Evolutionary conservation across 2,888 invertebrate species (phyloP).

Genomic region (Mimumesa dahlbomi): DNA sequence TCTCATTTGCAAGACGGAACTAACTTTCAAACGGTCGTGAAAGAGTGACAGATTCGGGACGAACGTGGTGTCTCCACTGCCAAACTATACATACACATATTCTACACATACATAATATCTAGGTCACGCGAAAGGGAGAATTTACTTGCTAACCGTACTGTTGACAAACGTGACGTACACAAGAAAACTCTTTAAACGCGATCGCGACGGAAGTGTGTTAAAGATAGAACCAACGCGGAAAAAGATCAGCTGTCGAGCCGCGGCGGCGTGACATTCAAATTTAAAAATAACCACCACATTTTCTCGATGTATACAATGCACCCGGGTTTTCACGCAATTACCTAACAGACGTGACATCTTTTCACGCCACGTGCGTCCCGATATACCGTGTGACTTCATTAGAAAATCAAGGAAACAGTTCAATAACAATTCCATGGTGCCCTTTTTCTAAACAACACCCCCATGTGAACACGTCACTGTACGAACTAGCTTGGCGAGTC

Average conservation of each 20-base stretch:
- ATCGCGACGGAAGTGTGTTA: constrained; percentile 41
- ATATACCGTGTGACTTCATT: too few relatives aligned
- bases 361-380: too few relatives aligned
- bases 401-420: too few relatives aligned
- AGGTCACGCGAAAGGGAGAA: not conserved
- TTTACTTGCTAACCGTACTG: constrained; percentile 33
- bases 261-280: constrained; percentile 31
- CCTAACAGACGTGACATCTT: too few relatives aligned
- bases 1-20: too few relatives aligned
- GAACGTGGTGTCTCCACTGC: not conserved
- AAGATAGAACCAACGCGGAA: constrained; percentile 41
- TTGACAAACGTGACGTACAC: constrained; percentile 3
- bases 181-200: constrained; percentile 3
- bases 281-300: constrained; percentile 32
- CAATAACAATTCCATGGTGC: not conserved
- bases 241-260: constrained; percentile 35
- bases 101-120: too few relatives aligned
- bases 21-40: too few relatives aligned
- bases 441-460: too few relatives aligned
- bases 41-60: too few relatives aligned
- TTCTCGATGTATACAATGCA: not conserved
- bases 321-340: not conserved
- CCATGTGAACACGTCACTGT: not conserved
- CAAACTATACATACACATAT: not conserved
- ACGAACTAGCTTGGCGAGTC: constrained; percentile 19